phyloP scores from a whole-genome alignment of 2,797 vertebrate genomes.

The Silurus lanzhouensis region DNA sequence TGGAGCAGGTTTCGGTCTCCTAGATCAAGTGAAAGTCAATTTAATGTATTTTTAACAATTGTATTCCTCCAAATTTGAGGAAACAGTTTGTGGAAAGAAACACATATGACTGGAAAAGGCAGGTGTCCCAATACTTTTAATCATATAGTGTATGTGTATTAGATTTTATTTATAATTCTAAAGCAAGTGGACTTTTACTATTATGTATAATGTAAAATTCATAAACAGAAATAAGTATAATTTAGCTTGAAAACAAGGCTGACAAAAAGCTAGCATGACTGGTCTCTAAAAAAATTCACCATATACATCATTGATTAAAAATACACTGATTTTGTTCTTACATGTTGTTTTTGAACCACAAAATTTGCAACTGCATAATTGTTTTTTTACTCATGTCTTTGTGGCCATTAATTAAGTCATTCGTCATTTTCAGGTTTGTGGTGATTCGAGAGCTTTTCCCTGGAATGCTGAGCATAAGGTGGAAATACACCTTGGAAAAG shows the following conservation, averaged over 20 bases:
- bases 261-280: too few relatives aligned
- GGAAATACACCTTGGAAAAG: background rate
- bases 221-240: background rate
- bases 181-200: too few relatives aligned
- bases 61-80: too few relatives aligned
- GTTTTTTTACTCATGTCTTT: background rate
- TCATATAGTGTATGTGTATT: too few relatives aligned
- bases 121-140: too few relatives aligned
- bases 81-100: too few relatives aligned
- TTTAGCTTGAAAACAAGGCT: background rate
- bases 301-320: background rate
- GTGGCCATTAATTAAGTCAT: background rate
- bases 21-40: too few relatives aligned
- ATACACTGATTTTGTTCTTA: background rate
- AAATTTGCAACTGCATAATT: background rate
- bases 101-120: too few relatives aligned
- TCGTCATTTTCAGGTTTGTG: background rate
- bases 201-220: background rate
- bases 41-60: too few relatives aligned
- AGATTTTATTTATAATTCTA: too few relatives aligned
- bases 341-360: background rate
- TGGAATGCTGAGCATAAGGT: background rate
- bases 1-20: too few relatives aligned
- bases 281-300: too few relatives aligned
- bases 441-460: background rate